These are phyloP conservation scores for Drosophila tsacasi DNA, from an alignment of 1,140 invertebrate genomes.

Conservation along the genomic window DNA sequence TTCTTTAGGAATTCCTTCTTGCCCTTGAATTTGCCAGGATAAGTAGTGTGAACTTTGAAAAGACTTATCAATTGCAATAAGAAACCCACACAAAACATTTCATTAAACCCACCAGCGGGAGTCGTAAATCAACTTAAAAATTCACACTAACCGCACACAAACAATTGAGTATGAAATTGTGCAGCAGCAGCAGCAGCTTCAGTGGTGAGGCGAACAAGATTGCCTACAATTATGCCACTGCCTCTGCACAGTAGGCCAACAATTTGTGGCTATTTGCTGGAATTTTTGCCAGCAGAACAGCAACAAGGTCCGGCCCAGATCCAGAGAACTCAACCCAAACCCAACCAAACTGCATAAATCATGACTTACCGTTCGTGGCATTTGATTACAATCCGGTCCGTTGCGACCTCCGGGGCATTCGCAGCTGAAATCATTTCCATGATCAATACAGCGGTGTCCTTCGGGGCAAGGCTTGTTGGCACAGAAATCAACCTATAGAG, in stretches of 20 bases:
- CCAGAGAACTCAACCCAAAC: not conserved
- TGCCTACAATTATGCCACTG: slow-evolving; percentile 48
- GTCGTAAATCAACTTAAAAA: slow-evolving; percentile 62
- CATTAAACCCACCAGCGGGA: slow-evolving; percentile 41
- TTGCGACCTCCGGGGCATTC: slow-evolving; percentile 90
- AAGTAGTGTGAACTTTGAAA: slow-evolving; percentile 11
- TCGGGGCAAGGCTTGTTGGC: slow-evolving; percentile 89
- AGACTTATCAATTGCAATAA: slow-evolving; percentile 10
- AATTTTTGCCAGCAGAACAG: slow-evolving; percentile 39
- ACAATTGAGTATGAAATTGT: slow-evolving; percentile 22
- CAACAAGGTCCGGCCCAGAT: not conserved
- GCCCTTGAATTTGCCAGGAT: no score
- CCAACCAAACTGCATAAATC: slow-evolving; percentile 73
- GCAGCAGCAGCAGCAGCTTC: not conserved
- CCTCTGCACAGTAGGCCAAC: slow-evolving; percentile 39
- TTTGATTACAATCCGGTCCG: slow-evolving; percentile 88
- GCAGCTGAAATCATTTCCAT: slow-evolving; percentile 90
- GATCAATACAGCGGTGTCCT: slow-evolving; percentile 88
- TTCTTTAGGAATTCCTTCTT: no score
- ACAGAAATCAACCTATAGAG: slow-evolving; percentile 89
- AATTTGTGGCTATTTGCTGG: slow-evolving; percentile 67
- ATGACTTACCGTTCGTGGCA: slow-evolving; percentile 86
- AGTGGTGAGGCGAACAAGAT: slow-evolving; percentile 39
- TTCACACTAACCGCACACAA: slow-evolving; percentile 36
- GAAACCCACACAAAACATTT: slow-evolving; percentile 26